These are phyloP conservation scores for Neomorphus geoffroyi DNA, from an alignment of 2,797 vertebrate species.

Conservation along the genomic window DNA sequence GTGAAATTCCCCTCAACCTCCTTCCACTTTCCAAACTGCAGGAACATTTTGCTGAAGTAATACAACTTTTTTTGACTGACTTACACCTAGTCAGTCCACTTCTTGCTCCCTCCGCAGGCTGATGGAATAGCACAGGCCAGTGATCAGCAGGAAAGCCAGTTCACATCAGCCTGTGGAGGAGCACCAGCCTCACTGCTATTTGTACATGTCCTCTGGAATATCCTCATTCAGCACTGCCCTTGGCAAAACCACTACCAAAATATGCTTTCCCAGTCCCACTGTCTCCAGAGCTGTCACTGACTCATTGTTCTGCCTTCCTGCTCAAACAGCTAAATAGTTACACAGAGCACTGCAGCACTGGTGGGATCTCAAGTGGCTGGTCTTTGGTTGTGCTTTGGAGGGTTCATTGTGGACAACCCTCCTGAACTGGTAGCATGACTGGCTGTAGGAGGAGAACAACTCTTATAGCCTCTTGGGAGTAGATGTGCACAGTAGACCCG, in stretches of 20 bases:
- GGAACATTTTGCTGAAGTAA: background rate
- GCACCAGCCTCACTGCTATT: background rate
- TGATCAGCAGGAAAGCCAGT: background rate
- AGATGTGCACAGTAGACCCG: background rate
- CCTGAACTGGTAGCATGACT: background rate
- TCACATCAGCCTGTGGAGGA: background rate
- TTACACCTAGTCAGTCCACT: background rate
- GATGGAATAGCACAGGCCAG: background rate
- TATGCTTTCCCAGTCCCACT: background rate
- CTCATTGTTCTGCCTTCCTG: background rate
- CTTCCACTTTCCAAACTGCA: background rate
- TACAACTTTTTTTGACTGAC: background rate
- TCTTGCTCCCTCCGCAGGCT: background rate
- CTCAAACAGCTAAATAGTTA: background rate
- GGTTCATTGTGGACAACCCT: background rate
- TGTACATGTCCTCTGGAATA: background rate
- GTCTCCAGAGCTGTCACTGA: background rate
- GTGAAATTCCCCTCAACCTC: background rate
- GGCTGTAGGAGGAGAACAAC: background rate
- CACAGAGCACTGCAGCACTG: background rate
- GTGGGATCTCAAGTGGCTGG: background rate
- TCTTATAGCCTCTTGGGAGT: background rate
- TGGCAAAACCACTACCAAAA: constrained; percentile 49
- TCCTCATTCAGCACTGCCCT: constrained; percentile 31
- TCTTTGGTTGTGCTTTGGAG: background rate